Evolutionary conservation across 2,888 invertebrate genomes (phyloP).

Genomic region (Poecilus cupreus): DNA sequence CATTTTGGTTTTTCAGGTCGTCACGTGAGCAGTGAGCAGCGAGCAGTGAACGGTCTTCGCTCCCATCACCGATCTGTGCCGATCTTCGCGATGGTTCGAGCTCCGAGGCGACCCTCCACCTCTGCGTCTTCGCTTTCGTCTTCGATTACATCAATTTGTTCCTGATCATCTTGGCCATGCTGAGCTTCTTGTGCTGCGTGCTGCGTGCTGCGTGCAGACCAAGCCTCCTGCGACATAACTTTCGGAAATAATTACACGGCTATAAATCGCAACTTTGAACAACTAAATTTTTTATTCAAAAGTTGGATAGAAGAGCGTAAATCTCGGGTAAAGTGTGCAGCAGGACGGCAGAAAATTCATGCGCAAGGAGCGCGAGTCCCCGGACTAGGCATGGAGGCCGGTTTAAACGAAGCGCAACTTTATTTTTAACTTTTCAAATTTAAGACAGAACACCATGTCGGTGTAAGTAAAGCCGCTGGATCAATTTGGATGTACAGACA

Average conservation of each 20-base stretch:
- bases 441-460: constrained; percentile 41
- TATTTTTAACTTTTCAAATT: constrained; percentile 44
- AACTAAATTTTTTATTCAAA: constrained; percentile 57
- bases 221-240: constrained; percentile 45
- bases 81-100: not conserved
- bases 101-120: not conserved
- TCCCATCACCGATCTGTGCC: not conserved
- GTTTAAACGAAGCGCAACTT: constrained; percentile 35
- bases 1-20: constrained; percentile 48
- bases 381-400: constrained; percentile 10
- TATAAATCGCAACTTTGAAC: constrained; percentile 57
- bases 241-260: constrained; percentile 56
- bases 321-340: constrained; percentile 55
- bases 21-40: not conserved
- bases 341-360: constrained; percentile 49
- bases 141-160: constrained; percentile 53
- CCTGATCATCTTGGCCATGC: constrained; percentile 40
- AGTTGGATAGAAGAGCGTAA: constrained; percentile 57
- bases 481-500: not conserved
- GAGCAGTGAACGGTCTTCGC: not conserved
- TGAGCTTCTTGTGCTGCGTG: constrained; percentile 21
- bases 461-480: constrained; percentile 6
- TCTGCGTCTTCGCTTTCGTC: not conserved
- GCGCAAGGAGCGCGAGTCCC: not conserved
- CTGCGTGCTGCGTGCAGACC: constrained; percentile 17